Evolutionary conservation across 2,113 vertebrate species (phyloP).

Genomic region (Misgurnus mizolepis): DNA sequence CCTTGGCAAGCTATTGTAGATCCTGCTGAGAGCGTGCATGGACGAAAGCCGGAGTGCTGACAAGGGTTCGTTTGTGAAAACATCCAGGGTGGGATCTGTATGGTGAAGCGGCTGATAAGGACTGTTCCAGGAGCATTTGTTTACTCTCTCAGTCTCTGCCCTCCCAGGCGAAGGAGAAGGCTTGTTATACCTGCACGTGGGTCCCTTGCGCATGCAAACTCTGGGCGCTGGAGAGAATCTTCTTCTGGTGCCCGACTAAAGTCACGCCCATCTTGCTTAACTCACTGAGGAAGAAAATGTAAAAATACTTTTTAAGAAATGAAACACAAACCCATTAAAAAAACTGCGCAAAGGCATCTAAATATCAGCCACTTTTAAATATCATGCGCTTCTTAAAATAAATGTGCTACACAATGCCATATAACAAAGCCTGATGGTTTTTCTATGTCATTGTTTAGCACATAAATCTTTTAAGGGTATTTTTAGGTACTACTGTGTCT

Average conservation of each 20-base stretch:
- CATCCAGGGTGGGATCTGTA: conserved; percentile 38
- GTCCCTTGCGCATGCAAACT: conserved; percentile 77
- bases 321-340: too few species aligned
- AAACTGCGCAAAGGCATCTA: too few species aligned
- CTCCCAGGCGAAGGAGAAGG: conserved; percentile 11
- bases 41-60: conserved; percentile 33
- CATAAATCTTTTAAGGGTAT: too few species aligned
- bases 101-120: conserved; percentile 46
- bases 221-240: conserved; percentile 77
- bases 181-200: conserved; percentile 79
- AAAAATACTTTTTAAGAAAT: background rate
- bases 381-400: too few species aligned
- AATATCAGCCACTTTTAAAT: too few species aligned
- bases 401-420: too few species aligned
- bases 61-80: conserved; percentile 15
- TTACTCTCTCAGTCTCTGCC: conserved; percentile 40
- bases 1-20: conserved; percentile 31
- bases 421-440: too few species aligned
- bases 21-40: conserved; percentile 56
- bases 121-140: conserved; percentile 32
- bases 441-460: too few species aligned
- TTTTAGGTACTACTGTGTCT: too few species aligned
- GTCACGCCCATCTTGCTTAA: conserved; percentile 76
- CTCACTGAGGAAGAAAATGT: conserved; percentile 66
- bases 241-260: conserved; percentile 79